phyloP scores from a whole-genome alignment of 2,113 vertebrate genomes.

The Tenrec ecaudatus region DNA sequence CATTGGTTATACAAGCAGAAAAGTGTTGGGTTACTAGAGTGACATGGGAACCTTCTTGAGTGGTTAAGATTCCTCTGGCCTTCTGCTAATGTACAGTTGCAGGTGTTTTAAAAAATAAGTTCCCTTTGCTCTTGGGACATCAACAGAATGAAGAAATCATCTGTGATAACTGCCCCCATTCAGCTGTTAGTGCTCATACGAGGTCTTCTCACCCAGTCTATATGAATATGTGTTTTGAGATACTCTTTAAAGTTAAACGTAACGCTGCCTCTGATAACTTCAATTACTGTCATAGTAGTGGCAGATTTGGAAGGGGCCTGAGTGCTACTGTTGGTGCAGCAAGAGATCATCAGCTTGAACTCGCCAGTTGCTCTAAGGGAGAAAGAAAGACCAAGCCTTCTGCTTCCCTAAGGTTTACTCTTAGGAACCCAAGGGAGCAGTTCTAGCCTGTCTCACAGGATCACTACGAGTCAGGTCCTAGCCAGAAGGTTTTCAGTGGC shows the following conservation, averaged over 20 bases:
- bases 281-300: background rate
- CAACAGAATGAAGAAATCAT: constrained; percentile 30
- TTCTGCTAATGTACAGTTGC: constrained; percentile 25
- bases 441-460: too few species aligned
- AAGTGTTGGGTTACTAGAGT: background rate
- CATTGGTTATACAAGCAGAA: constrained; percentile 9
- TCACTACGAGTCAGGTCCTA: too few species aligned
- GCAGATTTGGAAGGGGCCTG: background rate
- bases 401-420: too few species aligned
- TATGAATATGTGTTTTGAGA: constrained; percentile 37
- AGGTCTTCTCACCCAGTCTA: background rate
- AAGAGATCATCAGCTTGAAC: too few species aligned
- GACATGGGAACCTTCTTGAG: background rate
- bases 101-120: constrained; percentile 40
- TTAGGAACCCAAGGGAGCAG: too few species aligned
- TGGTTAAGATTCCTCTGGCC: constrained; percentile 13
- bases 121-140: constrained; percentile 23
- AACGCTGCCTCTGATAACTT: constrained; percentile 32
- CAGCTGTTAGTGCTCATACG: background rate
- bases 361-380: too few species aligned
- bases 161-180: background rate
- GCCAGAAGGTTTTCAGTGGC: too few species aligned
- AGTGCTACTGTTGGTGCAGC: too few species aligned
- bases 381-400: too few species aligned
- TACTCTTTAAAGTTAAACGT: constrained; percentile 47